phyloP scores from a whole-genome alignment of 2,113 vertebrate species.

The Lagopus muta region DNA sequence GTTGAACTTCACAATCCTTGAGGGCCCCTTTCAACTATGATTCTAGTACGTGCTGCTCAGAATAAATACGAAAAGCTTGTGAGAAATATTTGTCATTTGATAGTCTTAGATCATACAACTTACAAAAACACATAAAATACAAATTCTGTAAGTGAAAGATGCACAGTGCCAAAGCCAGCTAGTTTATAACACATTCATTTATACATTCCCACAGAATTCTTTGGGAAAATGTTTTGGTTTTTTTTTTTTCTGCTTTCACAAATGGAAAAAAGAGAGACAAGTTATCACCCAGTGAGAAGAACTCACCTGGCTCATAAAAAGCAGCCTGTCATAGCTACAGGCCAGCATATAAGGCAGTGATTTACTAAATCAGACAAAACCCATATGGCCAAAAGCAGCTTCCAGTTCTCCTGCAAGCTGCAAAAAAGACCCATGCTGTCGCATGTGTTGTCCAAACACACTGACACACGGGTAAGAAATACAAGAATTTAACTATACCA shows the following conservation, averaged over 20 bases:
- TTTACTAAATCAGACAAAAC: not conserved
- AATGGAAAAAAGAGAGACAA: not conserved
- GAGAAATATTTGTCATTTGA: fast-evolving
- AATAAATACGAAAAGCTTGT: not conserved
- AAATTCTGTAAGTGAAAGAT: not conserved
- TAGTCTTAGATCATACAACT: fast-evolving
- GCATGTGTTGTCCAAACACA: fast-evolving
- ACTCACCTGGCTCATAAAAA: fast-evolving
- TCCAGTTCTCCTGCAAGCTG: fast-evolving
- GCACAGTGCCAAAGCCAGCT: not conserved
- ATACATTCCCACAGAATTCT: not conserved
- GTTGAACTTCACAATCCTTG: no score
- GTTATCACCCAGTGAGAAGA: no score
- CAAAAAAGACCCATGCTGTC: fast-evolving
- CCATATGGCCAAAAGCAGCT: fast-evolving
- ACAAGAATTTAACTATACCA: fast-evolving
- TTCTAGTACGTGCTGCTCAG: not conserved
- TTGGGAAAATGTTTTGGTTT: fast-evolving
- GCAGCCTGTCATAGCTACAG: not conserved
- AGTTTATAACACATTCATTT: fast-evolving
- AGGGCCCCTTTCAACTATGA: no score
- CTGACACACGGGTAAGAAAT: fast-evolving
- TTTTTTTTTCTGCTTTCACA: not conserved
- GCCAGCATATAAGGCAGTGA: fast-evolving
- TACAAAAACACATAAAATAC: not conserved